Evolutionary conservation across 2,888 invertebrate genomes (phyloP).

Genomic region (Perdita meconis): DNA sequence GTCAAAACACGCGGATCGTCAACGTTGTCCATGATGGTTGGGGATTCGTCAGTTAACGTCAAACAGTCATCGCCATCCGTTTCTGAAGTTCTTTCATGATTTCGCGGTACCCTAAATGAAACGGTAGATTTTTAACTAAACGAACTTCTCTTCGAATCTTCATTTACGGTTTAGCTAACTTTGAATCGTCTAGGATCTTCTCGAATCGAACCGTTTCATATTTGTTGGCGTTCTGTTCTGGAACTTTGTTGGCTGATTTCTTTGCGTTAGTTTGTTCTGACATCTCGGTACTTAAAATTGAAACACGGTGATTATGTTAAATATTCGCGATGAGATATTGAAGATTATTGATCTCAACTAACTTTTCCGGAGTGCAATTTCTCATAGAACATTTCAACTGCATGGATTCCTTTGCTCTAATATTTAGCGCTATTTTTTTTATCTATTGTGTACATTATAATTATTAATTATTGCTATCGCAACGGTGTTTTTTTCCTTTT

Average conservation of each 20-base stretch:
- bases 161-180: slow-evolving; percentile 17
- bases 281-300: slow-evolving; percentile 16
- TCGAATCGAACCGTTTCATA: slow-evolving; percentile 28
- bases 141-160: background rate
- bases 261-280: background rate
- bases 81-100: slow-evolving; percentile 51
- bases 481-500: background rate
- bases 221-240: background rate
- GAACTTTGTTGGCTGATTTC: background rate
- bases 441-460: background rate
- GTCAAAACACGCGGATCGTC: slow-evolving; percentile 55
- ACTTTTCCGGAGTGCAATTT: slow-evolving; percentile 20
- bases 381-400: background rate
- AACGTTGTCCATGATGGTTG: slow-evolving; percentile 40
- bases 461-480: too few relatives aligned
- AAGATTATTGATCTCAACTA: slow-evolving; percentile 25
- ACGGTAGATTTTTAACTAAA: slow-evolving; percentile 2
- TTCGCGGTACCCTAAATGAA: slow-evolving; percentile 34
- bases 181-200: background rate
- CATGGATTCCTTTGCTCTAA: slow-evolving; percentile 8
- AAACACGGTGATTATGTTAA: background rate
- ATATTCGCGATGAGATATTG: background rate
- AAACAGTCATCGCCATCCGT: slow-evolving; percentile 58
- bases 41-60: slow-evolving; percentile 64
- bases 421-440: background rate